Percentiles rank a stretch among this genome's conserved stretches.
phyloP scores from a whole-genome alignment of 1,140 invertebrate species.

The Meloidogyne floridensis region DNA sequence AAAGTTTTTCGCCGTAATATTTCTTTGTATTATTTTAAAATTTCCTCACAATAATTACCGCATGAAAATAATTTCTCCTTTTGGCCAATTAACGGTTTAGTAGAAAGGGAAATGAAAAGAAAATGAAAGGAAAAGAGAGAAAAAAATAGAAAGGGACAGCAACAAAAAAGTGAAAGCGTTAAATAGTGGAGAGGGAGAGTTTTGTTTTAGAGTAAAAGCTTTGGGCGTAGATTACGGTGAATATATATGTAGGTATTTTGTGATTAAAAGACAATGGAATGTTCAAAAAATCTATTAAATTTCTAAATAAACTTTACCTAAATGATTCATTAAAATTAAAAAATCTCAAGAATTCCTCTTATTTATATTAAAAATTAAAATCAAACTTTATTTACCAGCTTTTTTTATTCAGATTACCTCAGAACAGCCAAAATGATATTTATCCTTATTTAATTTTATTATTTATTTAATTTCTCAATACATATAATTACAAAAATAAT shows the following conservation, averaged over 20 bases:
- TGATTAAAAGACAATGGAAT: no score
- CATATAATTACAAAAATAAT: background rate
- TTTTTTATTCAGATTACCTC: no score
- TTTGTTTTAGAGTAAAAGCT: background rate
- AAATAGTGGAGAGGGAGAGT: background rate
- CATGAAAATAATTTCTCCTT: background rate
- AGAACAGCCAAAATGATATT: background rate
- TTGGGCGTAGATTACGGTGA: slow-evolving; percentile 4
- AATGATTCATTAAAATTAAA: no score
- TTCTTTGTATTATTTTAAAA: background rate
- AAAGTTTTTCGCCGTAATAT: no score
- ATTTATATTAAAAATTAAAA: no score
- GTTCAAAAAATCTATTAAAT: no score
- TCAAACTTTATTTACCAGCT: no score
- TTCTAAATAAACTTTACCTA: no score
- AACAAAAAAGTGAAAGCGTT: background rate
- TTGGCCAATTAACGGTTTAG: background rate
- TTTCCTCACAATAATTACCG: background rate
- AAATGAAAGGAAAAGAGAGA: background rate
- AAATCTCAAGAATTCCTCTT: no score
- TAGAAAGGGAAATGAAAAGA: background rate
- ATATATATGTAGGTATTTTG: background rate
- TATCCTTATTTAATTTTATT: background rate
- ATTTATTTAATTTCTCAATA: background rate
- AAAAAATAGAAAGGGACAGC: background rate